Evolutionary conservation across 2,888 invertebrate species (phyloP).

Genomic region (Acleris sparsana): DNA sequence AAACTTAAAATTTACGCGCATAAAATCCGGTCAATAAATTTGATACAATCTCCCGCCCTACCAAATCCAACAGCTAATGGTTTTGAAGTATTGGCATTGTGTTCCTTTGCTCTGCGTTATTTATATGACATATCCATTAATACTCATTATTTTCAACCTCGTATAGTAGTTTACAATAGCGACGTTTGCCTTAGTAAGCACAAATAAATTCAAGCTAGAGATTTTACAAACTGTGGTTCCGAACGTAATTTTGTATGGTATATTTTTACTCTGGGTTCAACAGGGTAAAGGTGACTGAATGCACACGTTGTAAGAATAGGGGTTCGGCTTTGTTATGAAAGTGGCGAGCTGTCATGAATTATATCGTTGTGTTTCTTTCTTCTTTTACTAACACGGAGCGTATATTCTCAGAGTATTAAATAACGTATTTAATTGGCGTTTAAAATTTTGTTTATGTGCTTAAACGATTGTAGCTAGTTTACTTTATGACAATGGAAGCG

Average conservation of each 20-base stretch:
- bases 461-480: conserved; percentile 36
- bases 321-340: conserved; percentile 57
- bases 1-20: conserved; percentile 25
- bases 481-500: conserved; percentile 20
- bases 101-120: conserved; percentile 56
- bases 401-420: conserved; percentile 54
- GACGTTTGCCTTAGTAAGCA: conserved; percentile 43
- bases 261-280: conserved; percentile 42
- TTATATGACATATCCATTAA: conserved; percentile 65
- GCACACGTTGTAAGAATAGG: conserved; percentile 49
- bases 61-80: conserved; percentile 55
- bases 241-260: not conserved
- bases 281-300: conserved; percentile 45
- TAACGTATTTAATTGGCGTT: conserved; percentile 52
- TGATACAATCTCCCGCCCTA: conserved; percentile 28
- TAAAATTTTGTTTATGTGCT: conserved; percentile 47
- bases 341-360: conserved; percentile 57
- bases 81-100: conserved; percentile 68
- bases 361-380: conserved; percentile 46
- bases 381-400: conserved; percentile 50
- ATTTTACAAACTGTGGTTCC: conserved; percentile 7
- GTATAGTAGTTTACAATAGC: conserved; percentile 41
- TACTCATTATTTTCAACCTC: conserved; percentile 49
- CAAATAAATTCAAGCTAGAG: conserved; percentile 1
- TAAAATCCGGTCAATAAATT: conserved; percentile 34